These are phyloP conservation scores for Tetramorium simillimum DNA, from an alignment of 1,140 invertebrate species.

Conservation along the genomic window DNA sequence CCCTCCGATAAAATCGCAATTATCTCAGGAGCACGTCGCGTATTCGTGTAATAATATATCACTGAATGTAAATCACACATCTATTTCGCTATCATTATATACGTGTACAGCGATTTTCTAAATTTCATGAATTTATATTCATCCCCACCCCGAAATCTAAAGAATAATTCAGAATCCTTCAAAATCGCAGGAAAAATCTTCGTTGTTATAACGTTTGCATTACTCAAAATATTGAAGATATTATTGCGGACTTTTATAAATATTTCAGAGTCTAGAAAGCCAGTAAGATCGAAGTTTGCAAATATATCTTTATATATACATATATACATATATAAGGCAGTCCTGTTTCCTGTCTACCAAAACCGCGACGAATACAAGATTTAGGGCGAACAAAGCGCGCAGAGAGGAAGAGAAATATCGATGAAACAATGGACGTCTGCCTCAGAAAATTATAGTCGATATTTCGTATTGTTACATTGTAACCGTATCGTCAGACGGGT, in stretches of 20 bases:
- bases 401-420: conserved; percentile 10
- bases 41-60: background rate
- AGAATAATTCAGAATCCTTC: background rate
- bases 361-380: background rate
- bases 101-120: background rate
- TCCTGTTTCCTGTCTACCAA: background rate
- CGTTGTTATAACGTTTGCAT: background rate
- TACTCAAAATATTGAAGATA: background rate
- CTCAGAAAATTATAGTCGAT: conserved; percentile 50
- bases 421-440: conserved; percentile 31
- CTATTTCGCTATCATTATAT: background rate
- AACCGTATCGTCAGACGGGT: background rate
- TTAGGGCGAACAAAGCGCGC: conserved; percentile 18
- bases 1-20: conserved; percentile 43
- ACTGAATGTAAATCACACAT: background rate
- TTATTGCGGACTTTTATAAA: background rate
- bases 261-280: background rate
- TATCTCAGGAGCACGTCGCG: background rate
- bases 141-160: background rate
- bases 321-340: background rate
- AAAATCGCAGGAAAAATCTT: background rate
- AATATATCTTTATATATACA: background rate
- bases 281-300: background rate
- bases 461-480: conserved; percentile 13
- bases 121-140: background rate